A percentile compares a stretch with the other conserved stretches of the same genome.
phyloP scores from a whole-genome alignment of 2,113 vertebrate species.

The Pteronura brasiliensis region DNA sequence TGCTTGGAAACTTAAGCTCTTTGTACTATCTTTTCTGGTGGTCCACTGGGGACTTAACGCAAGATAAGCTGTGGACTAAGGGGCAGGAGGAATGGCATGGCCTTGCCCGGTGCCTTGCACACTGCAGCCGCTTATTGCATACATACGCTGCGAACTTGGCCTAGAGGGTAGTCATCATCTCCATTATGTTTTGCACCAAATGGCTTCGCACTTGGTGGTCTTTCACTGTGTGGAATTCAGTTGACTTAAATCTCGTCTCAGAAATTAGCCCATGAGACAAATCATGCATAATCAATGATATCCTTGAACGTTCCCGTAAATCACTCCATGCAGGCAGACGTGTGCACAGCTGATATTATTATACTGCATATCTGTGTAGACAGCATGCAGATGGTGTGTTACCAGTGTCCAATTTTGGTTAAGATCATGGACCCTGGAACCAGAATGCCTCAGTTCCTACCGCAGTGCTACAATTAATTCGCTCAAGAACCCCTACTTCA shows the following conservation, averaged over 20 bases:
- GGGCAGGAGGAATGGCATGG: not conserved
- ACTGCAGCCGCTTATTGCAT: accelerated
- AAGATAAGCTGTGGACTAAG: not conserved
- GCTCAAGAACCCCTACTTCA: not conserved
- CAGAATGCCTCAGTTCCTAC: not conserved
- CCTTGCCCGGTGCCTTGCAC: too few relatives aligned
- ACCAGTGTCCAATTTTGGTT: not conserved
- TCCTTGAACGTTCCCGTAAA: not conserved
- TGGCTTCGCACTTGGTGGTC: not conserved
- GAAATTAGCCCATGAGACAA: not conserved
- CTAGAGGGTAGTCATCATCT: too few relatives aligned
- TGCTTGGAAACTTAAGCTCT: not conserved
- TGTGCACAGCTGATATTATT: not conserved
- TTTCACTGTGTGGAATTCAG: not conserved
- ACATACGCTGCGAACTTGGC: not conserved
- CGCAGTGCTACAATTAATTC: not conserved
- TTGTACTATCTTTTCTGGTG: not conserved
- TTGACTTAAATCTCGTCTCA: not conserved
- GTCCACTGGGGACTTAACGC: accelerated
- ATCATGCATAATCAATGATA: not conserved
- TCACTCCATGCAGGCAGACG: not conserved
- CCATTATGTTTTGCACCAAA: too few relatives aligned
- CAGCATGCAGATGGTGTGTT: not conserved
- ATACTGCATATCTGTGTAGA: not conserved
- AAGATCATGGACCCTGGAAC: not conserved